Conservation (phyloP, 2,888 invertebrate species). For the Scelioninae gen. 2 region DNA sequence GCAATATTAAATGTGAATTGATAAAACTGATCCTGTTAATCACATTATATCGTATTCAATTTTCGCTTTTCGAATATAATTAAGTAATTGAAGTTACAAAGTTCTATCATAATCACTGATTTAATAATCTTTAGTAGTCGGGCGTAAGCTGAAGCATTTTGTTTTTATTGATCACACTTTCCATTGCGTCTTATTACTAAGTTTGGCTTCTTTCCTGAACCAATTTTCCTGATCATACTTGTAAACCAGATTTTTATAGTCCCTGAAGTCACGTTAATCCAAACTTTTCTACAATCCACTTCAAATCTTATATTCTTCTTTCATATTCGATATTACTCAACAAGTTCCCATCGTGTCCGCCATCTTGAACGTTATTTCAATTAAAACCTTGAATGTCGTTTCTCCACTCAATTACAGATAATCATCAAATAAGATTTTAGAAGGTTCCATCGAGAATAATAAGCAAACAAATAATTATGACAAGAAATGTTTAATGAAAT, state of each 20-base stretch:
- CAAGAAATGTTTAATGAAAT: not conserved
- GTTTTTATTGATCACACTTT: constrained; percentile 54
- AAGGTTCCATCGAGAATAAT: constrained; percentile 24
- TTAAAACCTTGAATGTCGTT: constrained; percentile 48
- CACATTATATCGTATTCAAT: constrained; percentile 45
- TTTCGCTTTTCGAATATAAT: constrained; percentile 35
- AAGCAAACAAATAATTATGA: constrained; percentile 22
- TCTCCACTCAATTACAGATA: constrained; percentile 44
- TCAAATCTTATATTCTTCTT: constrained; percentile 43
- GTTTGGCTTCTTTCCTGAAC: constrained; percentile 39
- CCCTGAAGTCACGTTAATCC: constrained; percentile 35
- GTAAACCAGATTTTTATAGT: constrained; percentile 53
- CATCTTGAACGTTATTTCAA: constrained; percentile 44
- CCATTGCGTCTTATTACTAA: constrained; percentile 42
- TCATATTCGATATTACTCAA: constrained; percentile 35
- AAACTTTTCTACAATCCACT: constrained; percentile 48
- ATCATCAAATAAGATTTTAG: constrained; percentile 41
- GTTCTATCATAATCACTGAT: constrained; percentile 50
- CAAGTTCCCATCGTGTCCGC: constrained; percentile 30
- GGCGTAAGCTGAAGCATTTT: constrained; percentile 31
- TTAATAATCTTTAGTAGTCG: constrained; percentile 37
- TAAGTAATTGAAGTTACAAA: constrained; percentile 41
- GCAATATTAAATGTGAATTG: constrained; percentile 29
- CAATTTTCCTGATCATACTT: constrained; percentile 51
- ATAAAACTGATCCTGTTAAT: too few species aligned